Evolutionary conservation across 2,888 invertebrate species (phyloP).

Genomic region (Nasonia oneida): DNA sequence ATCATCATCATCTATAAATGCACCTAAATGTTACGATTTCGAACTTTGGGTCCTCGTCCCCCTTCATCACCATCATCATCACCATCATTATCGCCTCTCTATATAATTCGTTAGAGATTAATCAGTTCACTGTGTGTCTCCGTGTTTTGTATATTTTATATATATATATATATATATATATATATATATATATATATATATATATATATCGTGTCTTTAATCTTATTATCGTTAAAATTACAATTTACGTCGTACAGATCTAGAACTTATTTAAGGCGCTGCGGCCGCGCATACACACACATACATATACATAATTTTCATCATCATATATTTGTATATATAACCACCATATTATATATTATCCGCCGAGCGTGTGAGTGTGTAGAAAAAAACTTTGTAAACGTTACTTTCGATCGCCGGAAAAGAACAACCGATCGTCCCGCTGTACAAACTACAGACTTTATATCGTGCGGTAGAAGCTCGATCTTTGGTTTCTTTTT

Average conservation of each 20-base stretch:
- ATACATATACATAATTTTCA: constrained; percentile 20
- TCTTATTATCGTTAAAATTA: constrained; percentile 44
- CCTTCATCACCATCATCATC: constrained; percentile 16
- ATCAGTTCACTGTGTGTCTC: constrained; percentile 53
- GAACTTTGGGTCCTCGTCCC: constrained; percentile 42
- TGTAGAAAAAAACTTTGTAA: constrained; percentile 55
- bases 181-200: too few species aligned
- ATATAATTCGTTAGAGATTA: constrained; percentile 54
- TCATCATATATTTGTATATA: neutral
- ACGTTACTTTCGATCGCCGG: constrained; percentile 52
- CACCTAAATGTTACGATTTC: constrained; percentile 52
- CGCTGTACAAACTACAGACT: constrained; percentile 49
- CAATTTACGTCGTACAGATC: neutral
- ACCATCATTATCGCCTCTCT: constrained; percentile 5
- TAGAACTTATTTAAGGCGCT: constrained; percentile 51
- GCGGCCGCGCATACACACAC: constrained; percentile 38
- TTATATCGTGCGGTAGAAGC: constrained; percentile 45
- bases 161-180: neutral
- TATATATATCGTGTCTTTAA: neutral
- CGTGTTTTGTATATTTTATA: constrained; percentile 23
- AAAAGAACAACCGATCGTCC: constrained; percentile 29
- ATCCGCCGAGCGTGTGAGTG: constrained; percentile 15
- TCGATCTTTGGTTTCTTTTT: constrained; percentile 36
- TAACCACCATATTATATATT: constrained; percentile 3
- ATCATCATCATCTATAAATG: constrained; percentile 24